These are phyloP conservation scores for Troilus luridus DNA, from an alignment of 2,888 invertebrate genomes.

Conservation along the genomic window DNA sequence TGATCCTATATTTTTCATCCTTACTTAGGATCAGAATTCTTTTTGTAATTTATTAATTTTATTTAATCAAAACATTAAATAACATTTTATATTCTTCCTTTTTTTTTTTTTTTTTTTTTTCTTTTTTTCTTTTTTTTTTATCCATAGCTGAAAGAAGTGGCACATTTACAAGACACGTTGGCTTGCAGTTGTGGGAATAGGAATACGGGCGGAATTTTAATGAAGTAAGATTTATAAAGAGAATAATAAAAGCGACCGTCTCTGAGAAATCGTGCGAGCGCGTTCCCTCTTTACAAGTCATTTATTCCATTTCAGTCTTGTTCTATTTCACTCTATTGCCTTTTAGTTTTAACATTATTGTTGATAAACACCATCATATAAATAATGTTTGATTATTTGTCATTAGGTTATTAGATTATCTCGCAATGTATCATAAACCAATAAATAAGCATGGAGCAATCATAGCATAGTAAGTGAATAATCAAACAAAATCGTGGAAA, in stretches of 20 bases:
- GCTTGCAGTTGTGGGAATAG: conserved; percentile 26
- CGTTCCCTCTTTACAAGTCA: conserved; percentile 50
- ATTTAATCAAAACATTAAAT: not conserved
- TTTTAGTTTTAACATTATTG: not conserved
- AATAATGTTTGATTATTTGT: too few species aligned
- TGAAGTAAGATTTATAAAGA: conserved; percentile 12
- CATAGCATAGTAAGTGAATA: too few species aligned
- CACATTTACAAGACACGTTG: conserved; percentile 34
- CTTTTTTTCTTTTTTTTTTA: not conserved
- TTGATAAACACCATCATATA: not conserved
- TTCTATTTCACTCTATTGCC: not conserved
- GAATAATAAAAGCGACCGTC: conserved; percentile 36
- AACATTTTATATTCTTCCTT: not conserved
- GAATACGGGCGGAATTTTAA: conserved; percentile 11
- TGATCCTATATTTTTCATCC: too few species aligned
- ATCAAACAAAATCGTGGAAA: too few species aligned
- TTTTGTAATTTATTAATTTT: not conserved
- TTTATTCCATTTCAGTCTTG: not conserved
- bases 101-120: not conserved
- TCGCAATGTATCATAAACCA: too few species aligned
- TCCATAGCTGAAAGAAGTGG: not conserved
- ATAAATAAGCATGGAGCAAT: too few species aligned
- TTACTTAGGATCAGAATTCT: too few species aligned
- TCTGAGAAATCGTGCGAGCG: conserved; percentile 4
- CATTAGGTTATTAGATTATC: too few species aligned